Percentiles rank a stretch among this genome's conserved stretches.
Evolutionary conservation across 2,797 vertebrate genomes (phyloP).

Genomic region (Anabacerthia variegaticeps): DNA sequence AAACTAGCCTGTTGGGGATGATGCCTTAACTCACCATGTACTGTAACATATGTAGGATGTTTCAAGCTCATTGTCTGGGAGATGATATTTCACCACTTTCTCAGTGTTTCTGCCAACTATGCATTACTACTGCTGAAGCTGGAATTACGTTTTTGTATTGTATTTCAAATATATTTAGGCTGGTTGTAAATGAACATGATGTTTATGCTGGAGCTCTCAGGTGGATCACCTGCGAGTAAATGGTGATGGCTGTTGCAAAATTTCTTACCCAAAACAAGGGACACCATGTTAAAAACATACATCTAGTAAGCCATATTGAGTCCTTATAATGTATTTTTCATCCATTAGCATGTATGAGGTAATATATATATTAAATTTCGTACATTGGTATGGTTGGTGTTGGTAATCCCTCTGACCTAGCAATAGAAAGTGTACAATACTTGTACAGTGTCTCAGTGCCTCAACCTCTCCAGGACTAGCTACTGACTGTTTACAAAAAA

Average conservation of each 20-base stretch:
- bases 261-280: not conserved
- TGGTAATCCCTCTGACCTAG: not conserved
- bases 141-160: not conserved
- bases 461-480: not conserved
- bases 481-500: not conserved
- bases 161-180: not conserved
- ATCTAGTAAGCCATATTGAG: not conserved
- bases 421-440: not conserved
- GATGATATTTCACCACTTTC: not conserved
- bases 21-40: not conserved
- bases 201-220: not conserved
- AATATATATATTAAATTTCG: not conserved
- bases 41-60: accelerated
- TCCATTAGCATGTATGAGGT: not conserved
- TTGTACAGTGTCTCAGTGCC: too few relatives aligned
- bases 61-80: not conserved
- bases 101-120: not conserved
- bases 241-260: not conserved
- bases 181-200: not conserved
- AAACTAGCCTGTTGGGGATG: not conserved
- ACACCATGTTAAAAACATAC: not conserved
- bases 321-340: not conserved
- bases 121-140: accelerated
- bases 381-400: too few relatives aligned
- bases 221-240: not conserved